Evolutionary conservation across 1,140 invertebrate species (phyloP).

Genomic region (Apis laboriosa): DNA sequence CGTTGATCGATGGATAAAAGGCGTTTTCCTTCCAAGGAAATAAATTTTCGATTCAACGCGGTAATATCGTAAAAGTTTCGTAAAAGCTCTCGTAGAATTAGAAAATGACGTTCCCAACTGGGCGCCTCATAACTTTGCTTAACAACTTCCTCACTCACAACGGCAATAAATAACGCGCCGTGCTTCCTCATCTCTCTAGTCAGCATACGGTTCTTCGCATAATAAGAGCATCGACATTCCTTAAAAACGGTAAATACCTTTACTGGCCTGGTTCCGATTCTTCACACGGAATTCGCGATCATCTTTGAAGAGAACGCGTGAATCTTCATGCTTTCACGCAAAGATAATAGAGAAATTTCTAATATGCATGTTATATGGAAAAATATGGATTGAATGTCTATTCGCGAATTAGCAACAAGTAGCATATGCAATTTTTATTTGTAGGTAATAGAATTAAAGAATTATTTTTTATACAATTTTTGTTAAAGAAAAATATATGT

Average conservation of each 20-base stretch:
- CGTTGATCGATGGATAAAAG: constrained; percentile 24
- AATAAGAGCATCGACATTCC: not conserved
- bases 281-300: not conserved
- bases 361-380: no score
- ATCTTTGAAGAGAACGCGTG: not conserved
- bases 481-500: no score
- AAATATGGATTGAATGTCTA: no score
- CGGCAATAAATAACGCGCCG: constrained; percentile 38
- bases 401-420: no score
- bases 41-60: not conserved
- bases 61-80: not conserved
- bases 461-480: no score
- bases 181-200: constrained; percentile 34
- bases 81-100: not conserved
- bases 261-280: constrained; percentile 2
- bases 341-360: not conserved
- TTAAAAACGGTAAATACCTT: constrained; percentile 15
- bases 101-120: no score
- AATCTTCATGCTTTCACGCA: not conserved
- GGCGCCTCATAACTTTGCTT: constrained; percentile 24
- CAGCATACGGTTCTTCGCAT: constrained; percentile 10
- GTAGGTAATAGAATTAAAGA: no score
- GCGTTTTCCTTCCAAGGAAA: constrained; percentile 9
- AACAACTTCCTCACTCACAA: constrained; percentile 40
- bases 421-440: no score